Percentiles rank a stretch among this genome's conserved stretches.
Conservation (phyloP, 2,888 invertebrate genomes). For the Caenorhabditis drosophilae region DNA sequence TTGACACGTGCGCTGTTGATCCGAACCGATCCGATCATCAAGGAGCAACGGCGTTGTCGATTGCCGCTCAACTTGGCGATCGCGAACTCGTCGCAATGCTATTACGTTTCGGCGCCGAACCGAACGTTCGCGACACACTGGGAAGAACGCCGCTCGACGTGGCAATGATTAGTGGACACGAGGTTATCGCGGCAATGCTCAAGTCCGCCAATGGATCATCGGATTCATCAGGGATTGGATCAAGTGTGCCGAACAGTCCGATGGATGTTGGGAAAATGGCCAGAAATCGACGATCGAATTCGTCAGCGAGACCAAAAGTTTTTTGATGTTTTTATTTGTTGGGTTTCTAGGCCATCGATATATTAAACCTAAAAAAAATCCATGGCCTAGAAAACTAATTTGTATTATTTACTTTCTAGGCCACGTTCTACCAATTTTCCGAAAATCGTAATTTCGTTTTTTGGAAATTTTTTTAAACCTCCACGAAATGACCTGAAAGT, state of each 20-base stretch:
- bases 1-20: constrained; percentile 42
- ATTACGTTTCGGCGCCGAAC: constrained; percentile 51
- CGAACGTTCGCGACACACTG: constrained; percentile 42
- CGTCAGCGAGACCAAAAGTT: background rate
- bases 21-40: constrained; percentile 49
- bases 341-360: too few relatives aligned
- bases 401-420: background rate
- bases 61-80: constrained; percentile 52
- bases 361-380: constrained; percentile 1
- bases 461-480: too few relatives aligned
- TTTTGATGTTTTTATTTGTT: background rate
- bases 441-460: too few relatives aligned
- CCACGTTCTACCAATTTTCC: background rate
- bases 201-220: constrained; percentile 49
- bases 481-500: too few relatives aligned
- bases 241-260: constrained; percentile 48
- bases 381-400: background rate
- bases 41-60: constrained; percentile 54
- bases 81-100: constrained; percentile 49
- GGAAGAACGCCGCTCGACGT: constrained; percentile 52
- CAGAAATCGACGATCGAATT: background rate
- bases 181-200: constrained; percentile 36
- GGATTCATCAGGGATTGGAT: constrained; percentile 52
- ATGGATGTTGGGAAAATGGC: constrained; percentile 28
- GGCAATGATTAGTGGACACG: constrained; percentile 46